These are phyloP conservation scores for Brachyopa scutellaris DNA, from an alignment of 2,888 invertebrate species.

Conservation along the genomic window DNA sequence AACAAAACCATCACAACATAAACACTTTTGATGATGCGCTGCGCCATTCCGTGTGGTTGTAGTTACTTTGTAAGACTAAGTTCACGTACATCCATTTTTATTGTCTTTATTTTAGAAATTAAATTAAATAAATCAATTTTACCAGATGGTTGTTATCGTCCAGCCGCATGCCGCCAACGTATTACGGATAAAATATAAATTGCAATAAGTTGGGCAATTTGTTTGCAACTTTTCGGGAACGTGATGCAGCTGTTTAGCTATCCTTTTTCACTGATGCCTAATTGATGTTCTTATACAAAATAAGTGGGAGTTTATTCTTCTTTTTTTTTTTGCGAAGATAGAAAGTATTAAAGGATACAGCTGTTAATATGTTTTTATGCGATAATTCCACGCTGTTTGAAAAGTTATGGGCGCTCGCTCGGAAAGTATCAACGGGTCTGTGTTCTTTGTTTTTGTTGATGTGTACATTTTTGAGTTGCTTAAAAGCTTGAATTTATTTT, in stretches of 20 bases:
- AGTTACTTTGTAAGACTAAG: background rate
- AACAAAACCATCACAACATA: no score
- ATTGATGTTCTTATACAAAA: background rate
- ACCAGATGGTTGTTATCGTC: conserved; percentile 28
- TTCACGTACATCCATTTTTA: background rate
- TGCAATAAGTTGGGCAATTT: conserved; percentile 36
- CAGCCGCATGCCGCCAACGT: background rate
- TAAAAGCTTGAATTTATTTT: no score
- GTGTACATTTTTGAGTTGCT: no score
- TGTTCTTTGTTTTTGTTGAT: no score
- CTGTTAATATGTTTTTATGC: no score
- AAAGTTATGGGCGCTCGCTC: no score
- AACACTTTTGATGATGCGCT: no score
- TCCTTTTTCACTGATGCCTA: background rate
- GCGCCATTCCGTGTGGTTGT: no score
- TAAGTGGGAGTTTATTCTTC: no score
- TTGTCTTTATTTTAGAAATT: conserved; percentile 5
- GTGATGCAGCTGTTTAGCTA: conserved; percentile 17
- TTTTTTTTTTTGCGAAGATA: background rate
- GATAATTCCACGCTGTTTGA: no score
- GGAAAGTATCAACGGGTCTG: no score
- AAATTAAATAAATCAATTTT: conserved; percentile 36
- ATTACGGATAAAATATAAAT: conserved; percentile 16
- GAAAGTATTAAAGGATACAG: background rate
- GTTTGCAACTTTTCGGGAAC: conserved; percentile 16